phyloP scores from a whole-genome alignment of 2,113 vertebrate species.

The Chrysochloris asiatica region DNA sequence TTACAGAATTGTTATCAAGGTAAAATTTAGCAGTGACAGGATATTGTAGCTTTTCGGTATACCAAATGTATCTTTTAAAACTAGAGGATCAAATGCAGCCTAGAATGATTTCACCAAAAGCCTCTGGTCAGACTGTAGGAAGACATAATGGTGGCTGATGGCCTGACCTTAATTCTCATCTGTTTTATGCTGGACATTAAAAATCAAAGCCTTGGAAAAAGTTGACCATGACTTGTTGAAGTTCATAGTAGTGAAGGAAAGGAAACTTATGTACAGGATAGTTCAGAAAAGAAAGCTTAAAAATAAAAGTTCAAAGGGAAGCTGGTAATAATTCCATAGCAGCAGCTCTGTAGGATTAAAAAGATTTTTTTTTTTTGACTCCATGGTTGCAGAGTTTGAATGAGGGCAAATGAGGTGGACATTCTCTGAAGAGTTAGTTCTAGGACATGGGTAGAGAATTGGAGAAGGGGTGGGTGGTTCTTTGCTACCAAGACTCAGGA shows the following conservation, averaged over 20 bases:
- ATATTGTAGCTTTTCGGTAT: constrained; percentile 11
- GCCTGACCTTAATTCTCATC: constrained; percentile 35
- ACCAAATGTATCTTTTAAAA: background rate
- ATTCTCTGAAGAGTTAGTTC: constrained; percentile 42
- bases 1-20: background rate
- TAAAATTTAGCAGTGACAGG: background rate
- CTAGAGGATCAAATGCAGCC: background rate
- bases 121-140: background rate
- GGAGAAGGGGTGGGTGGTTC: background rate
- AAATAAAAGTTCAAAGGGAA: constrained; percentile 69
- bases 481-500: background rate
- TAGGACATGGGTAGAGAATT: background rate
- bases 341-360: constrained; percentile 9
- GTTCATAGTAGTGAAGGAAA: constrained; percentile 39
- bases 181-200: constrained; percentile 29
- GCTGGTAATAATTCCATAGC: constrained; percentile 21
- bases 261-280: constrained; percentile 12
- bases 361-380: background rate
- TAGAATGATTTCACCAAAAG: constrained; percentile 15
- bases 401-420: background rate
- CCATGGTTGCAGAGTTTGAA: constrained; percentile 14
- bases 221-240: background rate
- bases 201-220: constrained; percentile 28
- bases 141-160: constrained; percentile 22
- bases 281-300: constrained; percentile 65